A percentile compares a stretch with the other conserved stretches of the same genome.
These are phyloP conservation scores for Eubucco bourcierii DNA, from an alignment of 2,113 vertebrate species.

Conservation along the genomic window DNA sequence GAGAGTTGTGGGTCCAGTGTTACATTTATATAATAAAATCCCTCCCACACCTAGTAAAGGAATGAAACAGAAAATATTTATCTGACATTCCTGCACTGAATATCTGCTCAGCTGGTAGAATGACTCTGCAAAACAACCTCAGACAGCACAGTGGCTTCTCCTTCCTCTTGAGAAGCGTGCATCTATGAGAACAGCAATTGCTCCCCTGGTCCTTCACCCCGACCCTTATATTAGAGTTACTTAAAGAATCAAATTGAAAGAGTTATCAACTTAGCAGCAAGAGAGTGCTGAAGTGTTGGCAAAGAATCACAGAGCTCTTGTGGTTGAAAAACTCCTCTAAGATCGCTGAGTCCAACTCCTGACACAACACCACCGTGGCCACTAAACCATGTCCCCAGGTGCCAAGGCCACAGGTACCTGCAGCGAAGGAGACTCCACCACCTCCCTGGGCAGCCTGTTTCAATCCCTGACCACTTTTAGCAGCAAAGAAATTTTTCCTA, in stretches of 20 bases:
- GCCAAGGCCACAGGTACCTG: no score
- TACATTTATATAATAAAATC: background rate
- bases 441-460: no score
- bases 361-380: no score
- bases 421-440: no score
- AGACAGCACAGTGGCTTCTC: background rate
- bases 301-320: no score
- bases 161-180: accelerated
- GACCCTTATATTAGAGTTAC: background rate
- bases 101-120: background rate
- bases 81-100: background rate
- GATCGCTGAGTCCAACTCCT: no score
- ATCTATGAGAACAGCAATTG: accelerated
- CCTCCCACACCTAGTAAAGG: background rate
- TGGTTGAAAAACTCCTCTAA: no score
- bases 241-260: background rate
- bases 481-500: no score
- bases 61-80: background rate
- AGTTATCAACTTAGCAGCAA: background rate
- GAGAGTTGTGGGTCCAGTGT: background rate
- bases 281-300: no score
- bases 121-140: background rate
- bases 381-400: no score
- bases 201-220: background rate
- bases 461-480: no score